Conservation (phyloP, 1,140 invertebrate genomes). For the Cyclina sinensis region DNA sequence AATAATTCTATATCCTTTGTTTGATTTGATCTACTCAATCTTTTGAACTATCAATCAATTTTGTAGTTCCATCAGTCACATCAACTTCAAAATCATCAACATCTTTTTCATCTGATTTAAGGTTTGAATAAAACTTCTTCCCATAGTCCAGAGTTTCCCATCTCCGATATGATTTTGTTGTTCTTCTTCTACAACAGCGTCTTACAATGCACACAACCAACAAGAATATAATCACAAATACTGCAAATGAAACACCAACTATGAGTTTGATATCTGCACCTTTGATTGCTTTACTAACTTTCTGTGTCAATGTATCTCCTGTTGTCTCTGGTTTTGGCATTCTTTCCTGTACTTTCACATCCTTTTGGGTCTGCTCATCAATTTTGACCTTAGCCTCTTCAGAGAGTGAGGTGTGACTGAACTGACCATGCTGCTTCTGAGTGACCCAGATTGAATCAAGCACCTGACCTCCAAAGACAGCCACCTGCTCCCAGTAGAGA, state of each 20-base stretch:
- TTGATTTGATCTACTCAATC: neutral
- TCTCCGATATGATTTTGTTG: slow-evolving; percentile 69
- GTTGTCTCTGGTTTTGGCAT: slow-evolving; percentile 56
- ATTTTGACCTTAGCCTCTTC: slow-evolving; percentile 68
- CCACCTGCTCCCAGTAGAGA: slow-evolving; percentile 96
- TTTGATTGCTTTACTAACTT: slow-evolving; percentile 42
- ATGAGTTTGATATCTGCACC: slow-evolving; percentile 61
- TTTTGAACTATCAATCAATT: slow-evolving; percentile 49
- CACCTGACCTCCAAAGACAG: slow-evolving; percentile 81
- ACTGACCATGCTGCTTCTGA: slow-evolving; percentile 79
- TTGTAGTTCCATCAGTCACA: slow-evolving; percentile 70
- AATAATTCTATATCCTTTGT: no score
- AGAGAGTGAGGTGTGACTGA: slow-evolving; percentile 58
- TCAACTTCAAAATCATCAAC: slow-evolving; percentile 76
- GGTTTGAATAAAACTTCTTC: slow-evolving; percentile 73
- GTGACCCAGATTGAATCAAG: slow-evolving; percentile 79
- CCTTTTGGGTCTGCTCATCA: slow-evolving; percentile 66
- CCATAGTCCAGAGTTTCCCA: slow-evolving; percentile 77
- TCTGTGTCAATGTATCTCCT: slow-evolving; percentile 49
- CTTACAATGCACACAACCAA: slow-evolving; percentile 60
- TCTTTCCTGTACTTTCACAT: slow-evolving; percentile 14
- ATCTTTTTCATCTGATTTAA: slow-evolving; percentile 73
- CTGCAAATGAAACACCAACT: slow-evolving; percentile 61
- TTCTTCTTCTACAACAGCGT: slow-evolving; percentile 50
- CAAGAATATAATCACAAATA: slow-evolving; percentile 62